Evolutionary conservation across 2,113 vertebrate genomes (phyloP), one percentile per base, ranked within the genome.

Genomic region (Gallinago undulata): DNA sequence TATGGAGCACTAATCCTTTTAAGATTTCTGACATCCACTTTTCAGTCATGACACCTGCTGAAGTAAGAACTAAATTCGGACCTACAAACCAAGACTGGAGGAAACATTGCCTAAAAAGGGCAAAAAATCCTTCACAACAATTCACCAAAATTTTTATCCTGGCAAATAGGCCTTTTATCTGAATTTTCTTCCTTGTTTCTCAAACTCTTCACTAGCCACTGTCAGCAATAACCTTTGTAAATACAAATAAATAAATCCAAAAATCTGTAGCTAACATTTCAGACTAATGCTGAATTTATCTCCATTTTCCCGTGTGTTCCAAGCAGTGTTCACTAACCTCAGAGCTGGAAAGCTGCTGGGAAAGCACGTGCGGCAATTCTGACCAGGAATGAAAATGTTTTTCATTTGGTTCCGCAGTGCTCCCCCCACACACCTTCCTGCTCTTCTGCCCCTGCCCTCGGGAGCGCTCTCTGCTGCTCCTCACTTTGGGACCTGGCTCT

Each of bases 1-100:
- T 83, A 77, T 57, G 47, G 84, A 92, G 88, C 94, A 79, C 76
- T 93, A 96, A 95, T 94, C 90, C 64, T 90, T 91, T 77, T 62
- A 88, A 90, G 73, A 47, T 37, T 87, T 81, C 68, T 92, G 89
- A 91, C 73, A 83, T 94, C 57, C 64, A 28, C 50, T 89, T 73
- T 72, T 89, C 68, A 78, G 31, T 62, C 70, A 23, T 21, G 50
- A 62, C 63, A 41, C 78, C 81, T 90, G 75, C 84, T 96, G 57
- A 94, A 91, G 39, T 45, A 55, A 72, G 78, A 91, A 72, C 41
- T 75, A 45, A 80, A 84, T 66, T 91, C 64, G 86, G 51, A 82
- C 21, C 43, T 64, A 74, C 53, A 82, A 84, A 21, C 39, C 81
- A 92, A 90, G 53, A 83, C 14, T 81, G 76, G 47, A 66, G 39